Evolutionary conservation across 2,888 invertebrate species (phyloP), one percentile per base, ranked within the genome.

Genomic region (Acronicta psi): DNA sequence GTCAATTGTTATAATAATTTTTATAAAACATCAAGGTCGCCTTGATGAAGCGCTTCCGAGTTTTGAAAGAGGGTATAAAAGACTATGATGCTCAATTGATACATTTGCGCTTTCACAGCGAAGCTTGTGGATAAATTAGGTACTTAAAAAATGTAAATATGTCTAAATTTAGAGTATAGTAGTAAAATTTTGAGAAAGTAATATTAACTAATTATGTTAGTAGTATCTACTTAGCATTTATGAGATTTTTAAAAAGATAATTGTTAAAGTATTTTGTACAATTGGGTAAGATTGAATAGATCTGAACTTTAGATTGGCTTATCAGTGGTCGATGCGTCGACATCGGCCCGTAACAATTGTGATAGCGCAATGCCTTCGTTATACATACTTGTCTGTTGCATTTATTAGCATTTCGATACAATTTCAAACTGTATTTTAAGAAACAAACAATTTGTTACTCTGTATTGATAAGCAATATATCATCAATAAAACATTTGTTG

Each of bases 381-480:
- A 81, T 82, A 81, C 79, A 82, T 82, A 85, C 86, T 85, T 89
- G 84, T 90, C 86, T 84, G 84, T 91, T 93, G 94, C 94, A 94
- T 94, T 94, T 94, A 94, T 86, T 91, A 93, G 94, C 93, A 93
- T 94, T 93, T 94, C 84, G 83, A 87, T 83, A 85, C 80, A 85
- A 85, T 86, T 85, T 90, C 88, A 88, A 88, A 83, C 84, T 88
- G 83, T 85, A 88, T 87, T 89, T 84, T 89, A 88, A 85, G 88
- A 87, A 86, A 91, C 86, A 85, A 87, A 86, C 87, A 83, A 78
- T 91, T 90, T 93, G 93, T 93, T 93, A 91, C 87, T 91, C 88
- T 90, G 88, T 93, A 93, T 86, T 91, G 91, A 90, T 94, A 94
- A 93, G 93, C 93, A 93, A 94, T 94, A 94, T 94, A 93, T 92